These are phyloP conservation scores for Aramus guarauna DNA, from an alignment of 2,113 vertebrate species.

Conservation along the genomic window DNA sequence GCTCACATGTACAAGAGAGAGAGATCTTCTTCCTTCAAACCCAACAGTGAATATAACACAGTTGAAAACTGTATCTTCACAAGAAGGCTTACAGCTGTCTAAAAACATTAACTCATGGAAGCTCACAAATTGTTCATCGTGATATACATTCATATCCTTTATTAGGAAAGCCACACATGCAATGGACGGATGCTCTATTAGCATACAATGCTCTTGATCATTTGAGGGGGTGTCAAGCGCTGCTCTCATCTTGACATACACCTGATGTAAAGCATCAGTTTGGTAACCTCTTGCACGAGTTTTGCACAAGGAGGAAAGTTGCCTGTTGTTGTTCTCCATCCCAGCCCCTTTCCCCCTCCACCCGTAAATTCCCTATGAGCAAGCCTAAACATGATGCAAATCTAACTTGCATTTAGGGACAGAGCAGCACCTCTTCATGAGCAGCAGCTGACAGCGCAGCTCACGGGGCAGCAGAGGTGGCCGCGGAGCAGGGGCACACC, in stretches of 20 bases:
- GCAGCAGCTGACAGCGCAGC: neutral
- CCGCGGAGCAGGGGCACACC: neutral
- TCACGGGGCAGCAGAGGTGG: neutral
- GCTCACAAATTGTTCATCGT: neutral
- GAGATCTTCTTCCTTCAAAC: neutral
- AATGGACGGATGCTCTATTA: neutral
- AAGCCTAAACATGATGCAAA: neutral
- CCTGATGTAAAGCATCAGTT: neutral
- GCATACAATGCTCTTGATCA: neutral
- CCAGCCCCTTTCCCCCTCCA: rapidly evolving
- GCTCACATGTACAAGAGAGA: neutral
- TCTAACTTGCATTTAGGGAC: neutral
- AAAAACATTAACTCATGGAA: neutral
- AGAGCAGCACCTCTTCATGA: neutral
- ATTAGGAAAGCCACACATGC: neutral
- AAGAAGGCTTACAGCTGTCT: neutral
- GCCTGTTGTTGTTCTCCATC: neutral
- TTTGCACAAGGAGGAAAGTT: neutral
- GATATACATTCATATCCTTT: neutral
- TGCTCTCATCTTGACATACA: neutral
- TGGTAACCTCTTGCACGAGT: neutral
- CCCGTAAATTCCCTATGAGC: neutral
- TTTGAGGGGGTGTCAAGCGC: neutral
- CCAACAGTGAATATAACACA: neutral
- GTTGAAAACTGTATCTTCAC: neutral